Base-by-base conservation (phyloP, 2,888 invertebrate genomes). In the Hypomecis atomaria region DNA sequence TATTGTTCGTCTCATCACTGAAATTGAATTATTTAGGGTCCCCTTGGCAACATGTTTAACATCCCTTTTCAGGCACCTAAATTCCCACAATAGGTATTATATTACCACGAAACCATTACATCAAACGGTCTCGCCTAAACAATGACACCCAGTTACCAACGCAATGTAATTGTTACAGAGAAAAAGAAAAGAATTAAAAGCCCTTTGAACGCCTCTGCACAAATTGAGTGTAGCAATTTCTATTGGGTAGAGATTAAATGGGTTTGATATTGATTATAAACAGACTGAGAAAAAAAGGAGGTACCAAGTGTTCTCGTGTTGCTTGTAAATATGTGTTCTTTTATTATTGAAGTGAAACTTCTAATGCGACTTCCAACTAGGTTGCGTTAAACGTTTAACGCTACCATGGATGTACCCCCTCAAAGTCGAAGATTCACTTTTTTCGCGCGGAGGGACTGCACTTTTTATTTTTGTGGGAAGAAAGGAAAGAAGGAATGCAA, bases 121-220 rank as follows among this genome's bases (percentile, higher is more conserved):
- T 59, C 54, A 63, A 63, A 62, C 42, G 49, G 47, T 33, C 13
- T 37, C 42, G 10, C 4, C 7, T 49, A 54, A 59, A 62, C 48
- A 54, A 55, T 23, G 54, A 50, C 9, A 50, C 59, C 43, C 38
- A 49, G 55, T 37, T 53, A 59, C 49, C 66, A 44, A 65, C 59
- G 40, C 62, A 38, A 59, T 55, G 59, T 65, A 67, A 67, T 67
- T 61, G 63, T 62, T 59, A 64, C 47, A 40, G 47, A 23, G 47
- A 42, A 50, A 65, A 23, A 48, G 52, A 65, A 52, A 64, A 54
- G n/a, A 67, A 59, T 34, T 45, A 52, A 69, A 61, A 65, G 48
- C 61, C 43, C 43, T 64, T 49, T 38, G 57, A 53, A 59, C 45
- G 52, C 40, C 49, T 44, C n/a, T 5, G 45, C 23, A 49, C 34